Conservation (phyloP, 2,797 vertebrate species). For the Amniataba percoides region DNA sequence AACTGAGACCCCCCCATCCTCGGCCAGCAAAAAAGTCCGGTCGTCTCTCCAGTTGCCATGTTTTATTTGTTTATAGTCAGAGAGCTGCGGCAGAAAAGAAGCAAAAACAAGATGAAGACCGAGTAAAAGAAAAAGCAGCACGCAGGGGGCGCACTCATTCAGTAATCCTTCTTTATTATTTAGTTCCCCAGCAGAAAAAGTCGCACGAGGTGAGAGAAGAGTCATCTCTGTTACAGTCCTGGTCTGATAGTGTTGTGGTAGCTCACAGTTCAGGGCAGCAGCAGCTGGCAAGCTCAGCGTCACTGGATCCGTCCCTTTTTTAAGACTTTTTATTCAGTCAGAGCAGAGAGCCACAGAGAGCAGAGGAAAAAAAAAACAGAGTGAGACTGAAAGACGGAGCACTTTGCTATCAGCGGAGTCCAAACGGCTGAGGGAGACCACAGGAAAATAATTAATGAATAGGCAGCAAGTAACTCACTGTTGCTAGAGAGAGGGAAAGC, state of each 20-base stretch:
- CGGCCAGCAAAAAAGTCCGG: slow-evolving; percentile 75
- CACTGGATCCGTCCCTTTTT: slow-evolving; percentile 61
- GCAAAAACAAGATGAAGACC: slow-evolving; percentile 46
- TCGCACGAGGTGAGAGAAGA: slow-evolving; percentile 62
- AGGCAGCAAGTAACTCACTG: slow-evolving; percentile 86
- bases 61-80: slow-evolving; percentile 71
- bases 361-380: slow-evolving; percentile 45
- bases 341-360: slow-evolving; percentile 58
- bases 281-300: slow-evolving; percentile 56
- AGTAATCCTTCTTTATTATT: slow-evolving; percentile 49
- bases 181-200: slow-evolving; percentile 68
- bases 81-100: slow-evolving; percentile 40
- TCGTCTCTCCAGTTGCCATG: slow-evolving; percentile 74
- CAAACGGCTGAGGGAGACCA: slow-evolving; percentile 78
- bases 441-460: slow-evolving; percentile 87
- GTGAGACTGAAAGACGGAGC: slow-evolving; percentile 57
- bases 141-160: slow-evolving; percentile 1
- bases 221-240: slow-evolving; percentile 63
- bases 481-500: slow-evolving; percentile 88
- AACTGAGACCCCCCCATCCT: slow-evolving; percentile 49
- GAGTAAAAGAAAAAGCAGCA: slow-evolving; percentile 26
- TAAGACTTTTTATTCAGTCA: slow-evolving; percentile 69
- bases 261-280: slow-evolving; percentile 61
- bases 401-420: slow-evolving; percentile 79
- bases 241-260: slow-evolving; percentile 54